Percentiles rank a stretch among this genome's conserved stretches.
Evolutionary conservation across 2,113 vertebrate species (phyloP).

Genomic region (Xiphophorus couchianus): DNA sequence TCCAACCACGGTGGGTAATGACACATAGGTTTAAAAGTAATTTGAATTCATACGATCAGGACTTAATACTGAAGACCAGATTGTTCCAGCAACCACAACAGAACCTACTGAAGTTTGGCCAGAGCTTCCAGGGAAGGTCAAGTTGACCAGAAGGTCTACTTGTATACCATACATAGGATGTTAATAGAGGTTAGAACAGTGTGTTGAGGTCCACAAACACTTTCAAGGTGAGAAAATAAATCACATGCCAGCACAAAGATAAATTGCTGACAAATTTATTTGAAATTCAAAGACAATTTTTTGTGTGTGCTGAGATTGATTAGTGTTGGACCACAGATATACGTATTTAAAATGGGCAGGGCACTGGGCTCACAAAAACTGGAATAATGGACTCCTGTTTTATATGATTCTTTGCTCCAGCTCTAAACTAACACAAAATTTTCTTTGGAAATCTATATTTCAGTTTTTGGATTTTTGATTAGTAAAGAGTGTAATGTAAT

Average conservation of each 20-base stretch:
- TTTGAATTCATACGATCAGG: conserved; percentile 2
- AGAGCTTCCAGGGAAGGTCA: background rate
- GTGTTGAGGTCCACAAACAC: background rate
- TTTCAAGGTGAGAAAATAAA: background rate
- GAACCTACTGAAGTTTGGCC: background rate
- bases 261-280: background rate
- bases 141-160: background rate
- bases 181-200: conserved; percentile 2
- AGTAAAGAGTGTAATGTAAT: background rate
- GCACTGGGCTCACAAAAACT: background rate
- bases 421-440: background rate
- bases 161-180: background rate
- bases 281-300: background rate
- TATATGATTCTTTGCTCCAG: background rate
- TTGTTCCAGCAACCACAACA: background rate
- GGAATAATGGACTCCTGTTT: background rate
- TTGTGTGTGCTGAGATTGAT: background rate
- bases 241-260: background rate
- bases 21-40: background rate
- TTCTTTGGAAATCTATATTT: background rate
- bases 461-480: background rate
- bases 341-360: background rate
- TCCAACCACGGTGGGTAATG: background rate
- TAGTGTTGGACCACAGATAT: background rate
- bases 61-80: background rate